Base-by-base conservation (phyloP, 2,113 vertebrate genomes). In the Polypterus senegalus region DNA sequence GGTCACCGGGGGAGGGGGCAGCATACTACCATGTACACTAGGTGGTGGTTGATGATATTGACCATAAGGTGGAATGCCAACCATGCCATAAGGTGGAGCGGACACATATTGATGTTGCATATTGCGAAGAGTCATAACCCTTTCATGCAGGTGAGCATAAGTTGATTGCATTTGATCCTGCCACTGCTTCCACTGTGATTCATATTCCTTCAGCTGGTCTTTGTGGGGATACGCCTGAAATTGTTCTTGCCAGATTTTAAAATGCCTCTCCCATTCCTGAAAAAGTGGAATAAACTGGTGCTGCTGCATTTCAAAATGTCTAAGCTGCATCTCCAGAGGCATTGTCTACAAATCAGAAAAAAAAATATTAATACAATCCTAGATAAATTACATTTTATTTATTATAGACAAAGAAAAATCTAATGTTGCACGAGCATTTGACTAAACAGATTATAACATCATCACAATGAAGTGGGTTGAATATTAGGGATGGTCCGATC, bases 111-210 rank as follows among this genome's bases (percentile, higher is more conserved):
- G 90, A 46, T 84, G 92, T 77, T 92, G 90, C 85, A 95, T 77
- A 51, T 85, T 86, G 71, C 87, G 83, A 52, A 98, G 78, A 2
- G 92, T 86, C 52, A 70, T 84, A 63, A 96, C 77, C 70, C 89
- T 88, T 69, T 97, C 96, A 63, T 92, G 90, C 57, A 97, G 79
- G 68, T 94, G 92, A 4, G 80, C 81, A 49, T 91, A 89, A 49
- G 93, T 94, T 60, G 92, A 88, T 70, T 90, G 94, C 91, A 99
- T 95, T 72, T 98, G 96, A 45, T 92, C 91, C 71, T 97, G 92
- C 96, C 96, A 99, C 47, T 95, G 91, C 59, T 90, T 95, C 96
- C 96, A 99, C 54, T 98, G 96, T 52, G 83, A 89, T 70, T 93
- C 94, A 69, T 96, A 97, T 66, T 97, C 92, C 57, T 94, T 85